Percentiles rank a stretch among this genome's conserved stretches.
Conservation (phyloP, 2,113 vertebrate species). For the Microtus pennsylvanicus region DNA sequence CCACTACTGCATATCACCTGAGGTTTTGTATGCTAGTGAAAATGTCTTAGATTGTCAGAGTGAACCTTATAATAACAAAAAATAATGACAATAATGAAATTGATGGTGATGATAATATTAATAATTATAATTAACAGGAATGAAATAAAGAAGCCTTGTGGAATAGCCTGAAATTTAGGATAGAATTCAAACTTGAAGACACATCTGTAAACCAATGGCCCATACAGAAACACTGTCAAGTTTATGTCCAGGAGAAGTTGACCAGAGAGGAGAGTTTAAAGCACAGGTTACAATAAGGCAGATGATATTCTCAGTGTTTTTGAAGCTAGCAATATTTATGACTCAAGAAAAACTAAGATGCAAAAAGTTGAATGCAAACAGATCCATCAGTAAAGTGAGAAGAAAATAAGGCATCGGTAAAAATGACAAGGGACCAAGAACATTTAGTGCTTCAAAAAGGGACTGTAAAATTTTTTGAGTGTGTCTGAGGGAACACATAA, state of each 20-base stretch:
- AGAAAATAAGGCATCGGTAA: neutral
- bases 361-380: neutral
- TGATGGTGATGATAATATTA: neutral
- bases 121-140: neutral
- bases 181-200: neutral
- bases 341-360: neutral
- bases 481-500: neutral
- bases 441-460: neutral
- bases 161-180: neutral
- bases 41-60: neutral
- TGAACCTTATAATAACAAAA: neutral
- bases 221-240: neutral
- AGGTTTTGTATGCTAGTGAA: neutral
- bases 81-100: neutral
- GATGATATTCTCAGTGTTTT: neutral
- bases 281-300: neutral
- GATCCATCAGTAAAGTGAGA: neutral
- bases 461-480: neutral
- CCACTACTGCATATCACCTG: neutral
- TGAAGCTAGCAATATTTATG: slow-evolving; percentile 1
- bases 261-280: neutral
- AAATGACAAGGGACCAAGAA: neutral
- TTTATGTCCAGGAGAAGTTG: neutral
- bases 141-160: too few species aligned
- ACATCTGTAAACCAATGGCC: neutral